A percentile compares a stretch with the other conserved stretches of the same genome.
phyloP scores from a whole-genome alignment of 2,888 invertebrate species.

The Synanthedon andrenaeformis region DNA sequence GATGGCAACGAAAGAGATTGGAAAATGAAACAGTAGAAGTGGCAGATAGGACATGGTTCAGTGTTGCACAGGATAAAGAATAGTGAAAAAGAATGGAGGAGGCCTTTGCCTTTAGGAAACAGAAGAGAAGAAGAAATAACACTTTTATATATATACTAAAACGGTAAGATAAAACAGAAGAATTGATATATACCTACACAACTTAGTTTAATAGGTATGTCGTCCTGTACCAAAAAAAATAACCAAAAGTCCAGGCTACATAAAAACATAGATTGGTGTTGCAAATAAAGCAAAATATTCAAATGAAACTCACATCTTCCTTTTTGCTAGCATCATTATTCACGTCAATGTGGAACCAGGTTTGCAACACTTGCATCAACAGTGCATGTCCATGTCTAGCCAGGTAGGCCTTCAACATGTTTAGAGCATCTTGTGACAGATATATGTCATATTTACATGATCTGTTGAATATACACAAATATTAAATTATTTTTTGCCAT shows the following conservation, averaged over 20 bases:
- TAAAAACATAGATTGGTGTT: background rate
- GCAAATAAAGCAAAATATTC: background rate
- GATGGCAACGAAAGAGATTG: no score
- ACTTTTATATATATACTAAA: background rate
- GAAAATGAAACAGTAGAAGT: no score
- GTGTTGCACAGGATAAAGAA: no score
- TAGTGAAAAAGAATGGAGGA: no score
- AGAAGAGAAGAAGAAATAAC: no score
- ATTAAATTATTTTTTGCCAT: conserved; percentile 11
- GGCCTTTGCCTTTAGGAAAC: no score
- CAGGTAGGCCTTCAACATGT: conserved; percentile 73
- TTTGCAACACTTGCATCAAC: conserved; percentile 75
- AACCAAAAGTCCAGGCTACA: background rate
- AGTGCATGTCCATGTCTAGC: conserved; percentile 77
- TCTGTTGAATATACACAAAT: conserved; percentile 30
- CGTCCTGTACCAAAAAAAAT: no score
- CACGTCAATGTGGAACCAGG: conserved; percentile 74
- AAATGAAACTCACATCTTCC: conserved; percentile 33
- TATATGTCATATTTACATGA: conserved; percentile 79
- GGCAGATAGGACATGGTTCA: no score
- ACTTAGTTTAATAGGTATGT: no score
- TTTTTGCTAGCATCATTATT: conserved; percentile 56
- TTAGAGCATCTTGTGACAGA: conserved; percentile 75
- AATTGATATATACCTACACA: no score
- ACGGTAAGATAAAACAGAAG: background rate